Base-by-base conservation (phyloP, 2,113 vertebrate species). In the Gavia stellata region DNA sequence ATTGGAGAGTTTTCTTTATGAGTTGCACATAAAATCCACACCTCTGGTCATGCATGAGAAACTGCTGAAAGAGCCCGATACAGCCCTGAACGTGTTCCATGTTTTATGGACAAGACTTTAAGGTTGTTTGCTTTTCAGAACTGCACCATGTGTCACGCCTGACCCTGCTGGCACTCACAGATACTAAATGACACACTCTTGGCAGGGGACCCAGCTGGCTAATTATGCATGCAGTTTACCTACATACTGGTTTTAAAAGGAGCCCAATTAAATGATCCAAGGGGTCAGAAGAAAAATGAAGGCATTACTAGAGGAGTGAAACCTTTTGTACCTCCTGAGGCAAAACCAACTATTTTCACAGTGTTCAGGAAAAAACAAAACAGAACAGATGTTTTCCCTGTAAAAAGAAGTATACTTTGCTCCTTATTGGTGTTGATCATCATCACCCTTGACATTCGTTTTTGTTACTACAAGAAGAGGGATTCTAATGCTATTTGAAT, bases 1-100 rank as follows among this genome's bases (percentile, higher is more conserved):
- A 92, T 95, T 92, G 75, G 81, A 74, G 85, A 92, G 80, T 80
- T 96, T 97, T 96, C 94, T 96, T 97, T 97, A 97, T 81, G 95
- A 96, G 93, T 81, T 93, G 94, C 92, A 96, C 93, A 97, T 97
- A 97, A 97, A 97, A 97, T 96, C 97, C 95, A 94, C 95, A 97
- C 97, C 96, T 97, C 93, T 94, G 88, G 95, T 97, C 96, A 97
- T 95, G 96, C 95, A 95, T 96, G 95, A 96, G 95, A 87, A 97
- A 92, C 72, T 91, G 86, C 94, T 96, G 95, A 96, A 97, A 94
- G 96, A 90, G 93, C 82, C 91, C 0, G 20, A 80, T 45, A 92
- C 16, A 97, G 79, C 81, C 90, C 81, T 86, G 90, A 96, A 50
- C n/a, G 47, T 70, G 77, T 97, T 96, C 94, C 66, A 12, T 86